These are phyloP conservation scores for Priocnemis perturbator DNA, from an alignment of 2,888 invertebrate genomes.

Conservation along the genomic window DNA sequence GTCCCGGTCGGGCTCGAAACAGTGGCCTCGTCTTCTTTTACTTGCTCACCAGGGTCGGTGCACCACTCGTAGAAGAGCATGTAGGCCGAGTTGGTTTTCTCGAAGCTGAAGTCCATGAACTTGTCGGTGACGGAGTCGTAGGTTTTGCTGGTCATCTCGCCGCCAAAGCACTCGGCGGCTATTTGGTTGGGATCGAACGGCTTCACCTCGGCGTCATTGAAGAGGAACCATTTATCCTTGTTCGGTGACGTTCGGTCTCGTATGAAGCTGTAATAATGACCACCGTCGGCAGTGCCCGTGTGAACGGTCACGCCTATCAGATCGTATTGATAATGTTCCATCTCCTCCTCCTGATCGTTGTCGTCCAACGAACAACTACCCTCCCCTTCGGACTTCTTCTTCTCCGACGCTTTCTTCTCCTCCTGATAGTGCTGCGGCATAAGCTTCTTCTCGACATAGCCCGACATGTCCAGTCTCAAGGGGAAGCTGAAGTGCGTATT, in stretches of 20 bases:
- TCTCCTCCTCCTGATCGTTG: slow-evolving; percentile 77
- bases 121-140: slow-evolving; percentile 97
- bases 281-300: slow-evolving; percentile 98
- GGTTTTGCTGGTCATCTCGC: slow-evolving; percentile 98
- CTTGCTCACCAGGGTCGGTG: slow-evolving; percentile 72
- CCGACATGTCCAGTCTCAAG: slow-evolving; percentile 93
- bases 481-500: slow-evolving; percentile 98
- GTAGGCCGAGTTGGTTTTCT: slow-evolving; percentile 98
- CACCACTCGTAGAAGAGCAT: slow-evolving; percentile 97
- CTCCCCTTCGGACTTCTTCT: slow-evolving; percentile 51
- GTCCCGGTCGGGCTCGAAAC: slow-evolving; percentile 65
- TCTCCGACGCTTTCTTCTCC: slow-evolving; percentile 66
- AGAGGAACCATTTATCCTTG: slow-evolving; percentile 93
- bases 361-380: slow-evolving; percentile 43
- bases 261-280: slow-evolving; percentile 97
- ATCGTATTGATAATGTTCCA: slow-evolving; percentile 88
- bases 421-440: slow-evolving; percentile 93
- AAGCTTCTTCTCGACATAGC: slow-evolving; percentile 94
- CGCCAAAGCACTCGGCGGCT: slow-evolving; percentile 96
- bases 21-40: slow-evolving; percentile 69
- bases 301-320: slow-evolving; percentile 96
- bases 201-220: slow-evolving; percentile 95
- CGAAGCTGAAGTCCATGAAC: slow-evolving; percentile 98
- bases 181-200: slow-evolving; percentile 96
- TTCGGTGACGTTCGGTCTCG: slow-evolving; percentile 84